These are phyloP conservation scores for Drosophila lutescens DNA, from an alignment of 2,888 invertebrate species.

Conservation along the genomic window DNA sequence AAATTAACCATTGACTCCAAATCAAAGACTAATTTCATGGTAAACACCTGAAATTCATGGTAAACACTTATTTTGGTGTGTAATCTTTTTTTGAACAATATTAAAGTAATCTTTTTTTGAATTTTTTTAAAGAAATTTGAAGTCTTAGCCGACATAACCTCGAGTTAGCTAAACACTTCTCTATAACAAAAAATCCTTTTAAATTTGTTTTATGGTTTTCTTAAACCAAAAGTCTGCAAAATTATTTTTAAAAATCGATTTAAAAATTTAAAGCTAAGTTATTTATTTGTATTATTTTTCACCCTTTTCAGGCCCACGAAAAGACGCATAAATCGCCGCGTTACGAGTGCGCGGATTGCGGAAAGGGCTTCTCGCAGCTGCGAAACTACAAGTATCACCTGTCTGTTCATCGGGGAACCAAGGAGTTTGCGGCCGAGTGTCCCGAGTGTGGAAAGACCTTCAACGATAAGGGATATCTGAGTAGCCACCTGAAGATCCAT, in stretches of 20 bases:
- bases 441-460: slow-evolving; percentile 92
- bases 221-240: not conserved
- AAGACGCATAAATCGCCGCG: slow-evolving; percentile 84
- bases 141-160: too few species aligned
- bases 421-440: slow-evolving; percentile 90
- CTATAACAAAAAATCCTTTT: too few species aligned
- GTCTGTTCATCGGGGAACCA: slow-evolving; percentile 92
- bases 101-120: too few species aligned
- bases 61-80: too few species aligned
- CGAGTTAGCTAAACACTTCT: too few species aligned
- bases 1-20: too few species aligned
- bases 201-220: too few species aligned
- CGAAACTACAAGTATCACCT: slow-evolving; percentile 93
- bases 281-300: not conserved
- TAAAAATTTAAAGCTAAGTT: not conserved
- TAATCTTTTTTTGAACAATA: too few species aligned
- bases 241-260: not conserved
- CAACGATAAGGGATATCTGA: slow-evolving; percentile 92
- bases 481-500: slow-evolving; percentile 94
- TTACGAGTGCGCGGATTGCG: slow-evolving; percentile 91
- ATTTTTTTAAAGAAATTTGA: too few species aligned
- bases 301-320: slow-evolving; percentile 79
- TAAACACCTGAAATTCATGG: too few species aligned
- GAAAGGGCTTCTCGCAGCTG: slow-evolving; percentile 92
- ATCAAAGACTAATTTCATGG: too few species aligned